Base-by-base conservation (phyloP, 2,888 invertebrate species). In the Adineta ricciae region DNA sequence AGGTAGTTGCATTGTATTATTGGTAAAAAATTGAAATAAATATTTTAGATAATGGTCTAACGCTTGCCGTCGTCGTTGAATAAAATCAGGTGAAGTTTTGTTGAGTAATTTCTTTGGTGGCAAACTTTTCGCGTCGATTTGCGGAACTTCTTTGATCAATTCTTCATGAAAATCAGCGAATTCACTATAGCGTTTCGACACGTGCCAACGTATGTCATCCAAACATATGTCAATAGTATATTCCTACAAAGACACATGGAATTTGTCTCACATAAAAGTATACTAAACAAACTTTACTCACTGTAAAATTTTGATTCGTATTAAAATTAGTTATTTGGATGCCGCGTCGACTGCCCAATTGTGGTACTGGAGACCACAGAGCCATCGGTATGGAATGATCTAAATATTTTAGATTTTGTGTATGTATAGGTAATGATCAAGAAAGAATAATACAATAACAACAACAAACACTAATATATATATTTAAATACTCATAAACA, bases 71-170 rank as follows among this genome's bases (percentile, higher is more conserved):
- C 97, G 92, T 88, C 94, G 94, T 89, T 95, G 94, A 2, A 98
- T 92, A 89, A 98, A 97, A 85, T 93, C 92, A 0, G 95, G 94
- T 87, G 94, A 94, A 90, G 94, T 95, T 89, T 96, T 96, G 1
- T 96, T 94, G 88, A 96, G 94, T 7, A 95, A 92, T 91, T 96
- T 96, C 91, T 98, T 97, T 0, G 96, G 96, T 21, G 97, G 97
- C 27, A 97, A 91, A 86, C 95, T 92, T 88, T 95, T 95, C 89
- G 94, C 95, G 14, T 94, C 93, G 7, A 95, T 93, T n/a, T 8
- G 16, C 21, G 52, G 83, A 38, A 83, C 64, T 83, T 32, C 52
- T 84, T 73, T 88, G 87, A 21, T 88, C 86, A 91, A 90, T 89
- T 93, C 93, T 84, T 95, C 94, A 90, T 97, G 95, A 24, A 97